Base-by-base conservation (phyloP, 2,888 invertebrate species). In the Chamaedrilus cognettii region DNA sequence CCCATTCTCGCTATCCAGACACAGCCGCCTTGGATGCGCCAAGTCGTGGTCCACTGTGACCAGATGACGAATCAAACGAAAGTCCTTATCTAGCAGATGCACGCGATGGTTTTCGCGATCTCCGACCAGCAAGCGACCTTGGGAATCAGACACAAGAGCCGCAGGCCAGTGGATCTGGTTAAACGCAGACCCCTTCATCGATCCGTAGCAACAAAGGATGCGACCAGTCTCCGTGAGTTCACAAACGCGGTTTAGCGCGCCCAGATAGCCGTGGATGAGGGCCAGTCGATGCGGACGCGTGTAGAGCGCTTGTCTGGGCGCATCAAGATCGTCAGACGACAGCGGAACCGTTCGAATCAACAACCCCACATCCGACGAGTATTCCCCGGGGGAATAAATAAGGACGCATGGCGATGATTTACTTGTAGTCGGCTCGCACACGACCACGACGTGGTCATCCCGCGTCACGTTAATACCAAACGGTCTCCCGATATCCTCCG, bases 101-200 rank as follows among this genome's bases (percentile, higher is more conserved):
- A 62, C 62, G n/a, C 62, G 50, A 30, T 50, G 32, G n/a, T 62
- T 62, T 33, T 62, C 62, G 19, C 62, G 30, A 51, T 62, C 62
- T 31, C 28, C 3, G 4, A 62, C 52, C 52, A 62, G 31, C 49
- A 62, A 26, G n/a, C 30, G 49, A 3, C 52, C 42, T 42, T 42
- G 62, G 19, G 1, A 11, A 50, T 62, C 62, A 51, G 31, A 28
- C 28, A 51, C 32, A 28, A 62, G 33, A 28, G 51, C 62, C n/a
- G 62, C 51, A 7, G 62, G 62, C 62, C 62, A 62, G 28, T 49
- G 26, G 19, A 62, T 11, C 51, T 51, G 62, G 3, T 23, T n/a
- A 23, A 0, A 2, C 23, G 51, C 62, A 1, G 31, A 2, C 19
- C 62, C 62, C 23, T n/a, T 23, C 30, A 50, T 49, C 7, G 30